A percentile compares a stretch with the other conserved stretches of the same genome.
phyloP scores from a whole-genome alignment of 2,113 vertebrate species.

The Thalassarche chlororhynchos region DNA sequence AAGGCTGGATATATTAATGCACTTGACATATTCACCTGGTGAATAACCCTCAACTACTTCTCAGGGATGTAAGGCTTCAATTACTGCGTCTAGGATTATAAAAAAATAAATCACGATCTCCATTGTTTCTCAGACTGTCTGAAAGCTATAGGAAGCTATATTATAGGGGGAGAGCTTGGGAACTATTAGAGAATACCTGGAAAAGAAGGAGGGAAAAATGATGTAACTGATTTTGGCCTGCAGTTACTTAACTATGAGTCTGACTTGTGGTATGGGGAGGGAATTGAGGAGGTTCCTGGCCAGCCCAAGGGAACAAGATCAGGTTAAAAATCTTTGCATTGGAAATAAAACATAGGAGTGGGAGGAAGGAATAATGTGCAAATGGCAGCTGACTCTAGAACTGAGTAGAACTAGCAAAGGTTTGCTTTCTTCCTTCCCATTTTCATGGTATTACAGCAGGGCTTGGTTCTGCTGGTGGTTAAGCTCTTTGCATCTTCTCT shows the following conservation, averaged over 20 bases:
- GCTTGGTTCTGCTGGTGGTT: neutral
- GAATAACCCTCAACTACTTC: neutral
- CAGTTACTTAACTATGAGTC: neutral
- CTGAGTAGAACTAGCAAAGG: neutral
- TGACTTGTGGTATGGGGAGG: neutral
- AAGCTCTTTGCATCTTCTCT: neutral
- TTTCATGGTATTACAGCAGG: neutral
- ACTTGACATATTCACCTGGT: neutral
- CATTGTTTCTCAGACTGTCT: neutral
- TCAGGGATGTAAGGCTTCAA: neutral
- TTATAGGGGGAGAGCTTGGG: neutral
- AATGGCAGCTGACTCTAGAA: neutral
- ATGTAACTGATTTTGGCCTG: neutral
- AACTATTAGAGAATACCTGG: constrained; percentile 8
- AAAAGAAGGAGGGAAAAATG: neutral
- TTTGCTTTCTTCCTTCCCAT: neutral
- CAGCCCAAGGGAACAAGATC: neutral
- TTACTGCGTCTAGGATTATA: neutral
- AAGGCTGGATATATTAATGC: neutral
- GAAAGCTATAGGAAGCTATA: neutral
- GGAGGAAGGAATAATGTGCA: neutral
- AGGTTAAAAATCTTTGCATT: neutral
- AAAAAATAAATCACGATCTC: neutral
- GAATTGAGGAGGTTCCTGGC: neutral
- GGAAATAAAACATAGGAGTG: neutral